These are phyloP conservation scores for Troides oblongomaculatus DNA, from an alignment of 2,888 invertebrate species.

Conservation along the genomic window DNA sequence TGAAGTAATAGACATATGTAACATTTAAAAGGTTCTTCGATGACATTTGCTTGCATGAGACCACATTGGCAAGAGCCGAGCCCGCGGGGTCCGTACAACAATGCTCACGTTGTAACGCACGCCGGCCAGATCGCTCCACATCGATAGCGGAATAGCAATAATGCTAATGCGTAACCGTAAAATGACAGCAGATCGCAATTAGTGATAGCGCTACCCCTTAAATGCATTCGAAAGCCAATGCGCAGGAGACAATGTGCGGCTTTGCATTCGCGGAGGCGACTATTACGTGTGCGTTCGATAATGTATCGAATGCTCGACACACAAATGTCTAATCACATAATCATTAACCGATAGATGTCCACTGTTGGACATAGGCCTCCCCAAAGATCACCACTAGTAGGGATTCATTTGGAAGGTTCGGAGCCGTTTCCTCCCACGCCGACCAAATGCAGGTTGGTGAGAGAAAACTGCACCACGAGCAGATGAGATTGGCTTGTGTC, in stretches of 20 bases:
- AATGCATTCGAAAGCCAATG: constrained; percentile 49
- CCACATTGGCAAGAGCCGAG: constrained; percentile 8
- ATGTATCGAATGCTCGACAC: constrained; percentile 21
- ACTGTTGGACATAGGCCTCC: too few relatives aligned
- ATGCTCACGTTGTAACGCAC: constrained; percentile 41
- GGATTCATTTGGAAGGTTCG: too few relatives aligned
- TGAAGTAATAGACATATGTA: too few relatives aligned
- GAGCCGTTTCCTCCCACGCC: too few relatives aligned
- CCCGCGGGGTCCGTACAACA: constrained; percentile 23
- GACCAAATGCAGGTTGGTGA: too few relatives aligned
- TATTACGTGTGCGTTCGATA: constrained; percentile 40
- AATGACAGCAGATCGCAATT: constrained; percentile 77
- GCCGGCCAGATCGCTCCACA: constrained; percentile 51
- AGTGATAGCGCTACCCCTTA: constrained; percentile 56
- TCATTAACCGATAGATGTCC: too few relatives aligned
- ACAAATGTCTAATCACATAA: too few relatives aligned
- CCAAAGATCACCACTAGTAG: too few relatives aligned
- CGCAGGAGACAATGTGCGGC: constrained; percentile 54
- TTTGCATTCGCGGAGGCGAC: constrained; percentile 31
- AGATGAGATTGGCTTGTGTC: too few relatives aligned
- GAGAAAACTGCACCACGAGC: too few relatives aligned
- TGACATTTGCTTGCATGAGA: too few relatives aligned
- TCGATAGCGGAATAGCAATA: constrained; percentile 63
- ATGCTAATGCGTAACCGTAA: constrained; percentile 76
- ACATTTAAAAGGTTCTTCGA: too few relatives aligned